Evolutionary conservation across 1,140 invertebrate genomes (phyloP), one percentile per base, ranked within the genome.

Genomic region (Streblospio benedicti): DNA sequence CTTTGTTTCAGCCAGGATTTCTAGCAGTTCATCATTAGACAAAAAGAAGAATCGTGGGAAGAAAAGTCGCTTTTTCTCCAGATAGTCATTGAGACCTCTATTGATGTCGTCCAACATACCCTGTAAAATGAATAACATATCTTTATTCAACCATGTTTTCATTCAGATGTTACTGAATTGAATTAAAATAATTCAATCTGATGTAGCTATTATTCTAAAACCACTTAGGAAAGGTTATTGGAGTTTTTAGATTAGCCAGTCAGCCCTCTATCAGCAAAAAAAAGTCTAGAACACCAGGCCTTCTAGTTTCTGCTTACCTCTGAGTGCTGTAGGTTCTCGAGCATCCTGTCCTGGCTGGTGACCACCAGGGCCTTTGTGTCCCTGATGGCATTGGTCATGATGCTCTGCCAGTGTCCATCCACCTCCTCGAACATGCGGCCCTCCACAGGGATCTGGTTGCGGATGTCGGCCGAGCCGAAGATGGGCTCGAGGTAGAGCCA

Each of bases 11-110:
- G 75, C 76, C 28, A 79, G 58, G 14, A 79, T 79, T 61, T 79
- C 77, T 50, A 79, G 55, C 27, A 79, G 60, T 61, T 79, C 77
- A 63, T 95, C 90, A 0, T 93, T 88, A 59, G 67, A 77, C 60
- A 77, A 45, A 59, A 77, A 76, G 67, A 75, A 79, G 60, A 78
- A 77, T 51, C 76, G 71, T 52, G 77, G 76, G 64, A 79, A 79
- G 64, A 76, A 79, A 4, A 79, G 65, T 43, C 77, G 62, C 59
- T 79, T 79, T 59, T 76, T 76, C 58, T 79, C 77, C 28, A 79
- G 61, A 57, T 79, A 78, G 43, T 75, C 65, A 69, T 79, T 79
- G 9, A 79, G 59, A 27, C 77, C 77, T 64, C 65, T 74, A 57
- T 77, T 73, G n/a, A 79, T 79, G 60, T 73, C 71, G 60, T 78